phyloP scores from a whole-genome alignment of 2,797 vertebrate species.

The Accipiter badius region DNA sequence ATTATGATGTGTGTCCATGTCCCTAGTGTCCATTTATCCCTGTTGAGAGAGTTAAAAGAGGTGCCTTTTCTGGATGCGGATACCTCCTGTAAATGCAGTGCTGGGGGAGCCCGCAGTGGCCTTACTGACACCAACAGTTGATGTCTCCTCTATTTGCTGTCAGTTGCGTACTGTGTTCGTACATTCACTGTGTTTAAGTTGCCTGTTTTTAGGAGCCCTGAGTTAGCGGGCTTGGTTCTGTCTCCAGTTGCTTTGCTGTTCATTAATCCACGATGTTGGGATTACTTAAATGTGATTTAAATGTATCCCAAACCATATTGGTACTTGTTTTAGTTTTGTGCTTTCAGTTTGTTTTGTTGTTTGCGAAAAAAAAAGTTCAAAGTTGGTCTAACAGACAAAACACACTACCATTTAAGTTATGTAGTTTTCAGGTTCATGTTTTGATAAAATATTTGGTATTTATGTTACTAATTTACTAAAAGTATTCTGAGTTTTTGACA shows the following conservation, averaged over 20 bases:
- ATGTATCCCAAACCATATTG: neutral
- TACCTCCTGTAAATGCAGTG: neutral
- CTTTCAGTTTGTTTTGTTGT: neutral
- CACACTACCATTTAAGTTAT: neutral
- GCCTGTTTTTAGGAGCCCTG: neutral
- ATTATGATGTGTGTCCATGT: neutral
- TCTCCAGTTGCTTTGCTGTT: neutral
- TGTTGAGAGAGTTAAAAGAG: neutral
- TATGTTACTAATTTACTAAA: neutral
- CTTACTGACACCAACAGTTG: neutral
- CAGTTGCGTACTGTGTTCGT: rapidly evolving
- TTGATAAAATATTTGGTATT: neutral
- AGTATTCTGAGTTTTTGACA: neutral
- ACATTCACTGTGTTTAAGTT: neutral
- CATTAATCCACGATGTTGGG: neutral
- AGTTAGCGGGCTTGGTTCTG: neutral
- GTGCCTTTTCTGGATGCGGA: neutral
- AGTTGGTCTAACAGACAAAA: neutral
- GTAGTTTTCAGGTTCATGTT: neutral
- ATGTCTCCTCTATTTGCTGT: neutral
- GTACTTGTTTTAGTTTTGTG: neutral
- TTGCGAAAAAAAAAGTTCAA: neutral
- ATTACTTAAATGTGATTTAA: neutral
- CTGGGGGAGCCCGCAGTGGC: neutral
- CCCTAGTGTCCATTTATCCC: neutral